These are phyloP conservation scores for Irena cyanogastra DNA, from an alignment of 2,113 vertebrate genomes.

Conservation along the genomic window DNA sequence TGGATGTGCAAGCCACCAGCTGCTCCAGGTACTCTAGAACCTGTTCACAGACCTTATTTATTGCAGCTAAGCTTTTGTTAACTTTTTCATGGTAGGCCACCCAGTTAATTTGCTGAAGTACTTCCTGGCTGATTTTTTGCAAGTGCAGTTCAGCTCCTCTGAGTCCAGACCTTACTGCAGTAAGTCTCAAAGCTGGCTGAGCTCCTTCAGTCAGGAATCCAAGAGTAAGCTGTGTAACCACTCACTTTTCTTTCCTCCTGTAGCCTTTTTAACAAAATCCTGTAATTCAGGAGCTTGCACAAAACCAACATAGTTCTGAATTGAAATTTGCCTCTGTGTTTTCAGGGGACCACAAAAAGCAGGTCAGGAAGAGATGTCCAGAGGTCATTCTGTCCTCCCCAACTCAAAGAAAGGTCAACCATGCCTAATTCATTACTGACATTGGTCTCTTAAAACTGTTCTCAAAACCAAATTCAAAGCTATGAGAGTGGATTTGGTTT, in stretches of 20 bases:
- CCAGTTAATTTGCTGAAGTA: background rate
- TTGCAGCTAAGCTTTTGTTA: background rate
- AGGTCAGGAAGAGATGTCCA: background rate
- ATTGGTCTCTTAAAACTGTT: background rate
- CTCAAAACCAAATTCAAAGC: background rate
- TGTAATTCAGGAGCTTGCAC: background rate
- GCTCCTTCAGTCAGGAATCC: background rate
- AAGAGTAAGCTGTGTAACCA: background rate
- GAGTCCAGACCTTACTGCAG: background rate
- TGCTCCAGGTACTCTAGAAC: background rate
- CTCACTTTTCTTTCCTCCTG: background rate
- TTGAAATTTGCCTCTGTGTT: background rate
- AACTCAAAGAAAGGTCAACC: background rate
- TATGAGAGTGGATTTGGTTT: background rate
- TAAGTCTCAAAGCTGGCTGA: background rate
- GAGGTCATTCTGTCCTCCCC: background rate
- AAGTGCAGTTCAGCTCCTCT: background rate
- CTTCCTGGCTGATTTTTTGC: background rate
- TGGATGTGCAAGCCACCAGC: background rate
- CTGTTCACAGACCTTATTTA: background rate
- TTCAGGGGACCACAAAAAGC: background rate
- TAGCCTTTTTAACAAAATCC: background rate
- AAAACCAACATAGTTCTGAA: background rate
- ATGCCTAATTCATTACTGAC: background rate
- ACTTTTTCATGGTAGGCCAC: background rate